Evolutionary conservation across 2,888 invertebrate species (phyloP).

Genomic region (Spisula solida): DNA sequence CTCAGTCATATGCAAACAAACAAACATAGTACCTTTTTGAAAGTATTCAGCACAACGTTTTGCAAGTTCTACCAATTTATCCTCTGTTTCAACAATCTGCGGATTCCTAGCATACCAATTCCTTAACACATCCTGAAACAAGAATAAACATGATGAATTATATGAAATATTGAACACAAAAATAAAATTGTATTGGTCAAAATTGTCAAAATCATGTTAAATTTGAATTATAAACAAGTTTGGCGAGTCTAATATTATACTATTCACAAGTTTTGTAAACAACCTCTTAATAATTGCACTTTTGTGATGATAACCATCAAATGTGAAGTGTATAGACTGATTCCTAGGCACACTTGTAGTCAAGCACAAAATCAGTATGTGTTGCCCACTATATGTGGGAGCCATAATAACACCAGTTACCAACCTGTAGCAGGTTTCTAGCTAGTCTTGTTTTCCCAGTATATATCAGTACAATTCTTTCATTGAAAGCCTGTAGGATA

Average conservation of each 20-base stretch:
- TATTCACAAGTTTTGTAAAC: no score
- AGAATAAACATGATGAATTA: neutral
- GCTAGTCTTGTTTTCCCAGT: slow-evolving; percentile 89
- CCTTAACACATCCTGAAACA: slow-evolving; percentile 87
- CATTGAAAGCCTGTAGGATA: slow-evolving; percentile 85
- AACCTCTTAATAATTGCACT: no score
- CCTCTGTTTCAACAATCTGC: slow-evolving; percentile 86
- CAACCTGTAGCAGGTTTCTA: slow-evolving; percentile 89
- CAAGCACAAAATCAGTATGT: no score
- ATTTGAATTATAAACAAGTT: no score
- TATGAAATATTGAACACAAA: neutral
- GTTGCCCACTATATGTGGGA: no score
- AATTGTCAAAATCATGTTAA: no score
- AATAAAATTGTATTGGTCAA: no score
- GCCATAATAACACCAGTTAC: neutral
- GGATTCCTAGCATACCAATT: slow-evolving; percentile 88
- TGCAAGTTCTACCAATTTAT: slow-evolving; percentile 85
- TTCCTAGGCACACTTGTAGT: no score
- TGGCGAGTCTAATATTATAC: no score
- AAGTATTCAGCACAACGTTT: slow-evolving; percentile 85
- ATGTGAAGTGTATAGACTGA: no score
- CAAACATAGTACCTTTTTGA: slow-evolving; percentile 79
- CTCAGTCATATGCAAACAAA: no score
- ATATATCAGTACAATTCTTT: slow-evolving; percentile 88
- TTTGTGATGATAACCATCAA: no score